Evolutionary conservation across 2,888 invertebrate genomes (phyloP).

Genomic region (Xylophagus ater): DNA sequence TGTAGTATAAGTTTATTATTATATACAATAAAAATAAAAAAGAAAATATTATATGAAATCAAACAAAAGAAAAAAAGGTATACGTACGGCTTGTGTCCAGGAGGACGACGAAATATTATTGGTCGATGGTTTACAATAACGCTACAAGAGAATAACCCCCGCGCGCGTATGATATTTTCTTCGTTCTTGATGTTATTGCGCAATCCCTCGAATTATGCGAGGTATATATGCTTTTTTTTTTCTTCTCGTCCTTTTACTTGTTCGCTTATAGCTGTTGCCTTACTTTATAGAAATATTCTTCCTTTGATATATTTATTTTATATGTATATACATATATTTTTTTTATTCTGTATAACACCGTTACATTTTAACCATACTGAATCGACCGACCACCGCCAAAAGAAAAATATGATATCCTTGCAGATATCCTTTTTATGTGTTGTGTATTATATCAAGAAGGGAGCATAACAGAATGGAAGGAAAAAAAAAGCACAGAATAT

Average conservation of each 20-base stretch:
- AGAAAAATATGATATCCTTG: constrained; percentile 14
- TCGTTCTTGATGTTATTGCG: constrained; percentile 17
- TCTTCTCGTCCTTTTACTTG: constrained; percentile 9
- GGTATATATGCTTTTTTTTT: constrained; percentile 2
- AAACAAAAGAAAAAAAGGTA: constrained; percentile 11
- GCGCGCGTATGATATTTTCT: no score
- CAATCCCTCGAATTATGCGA: constrained; percentile 15
- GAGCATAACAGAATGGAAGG: no score
- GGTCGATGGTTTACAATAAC: constrained; percentile 14
- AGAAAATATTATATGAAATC: neutral
- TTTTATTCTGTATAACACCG: neutral
- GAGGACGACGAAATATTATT: constrained; percentile 15
- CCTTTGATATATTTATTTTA: constrained; percentile 1
- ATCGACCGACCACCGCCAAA: constrained; percentile 7
- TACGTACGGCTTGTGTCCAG: constrained; percentile 7
- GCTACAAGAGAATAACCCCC: no score
- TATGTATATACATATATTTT: neutral
- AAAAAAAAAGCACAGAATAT: no score
- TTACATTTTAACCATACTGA: neutral
- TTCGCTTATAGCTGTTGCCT: constrained; percentile 3
- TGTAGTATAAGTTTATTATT: constrained; percentile 3
- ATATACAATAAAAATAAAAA: neutral
- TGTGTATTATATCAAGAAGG: no score
- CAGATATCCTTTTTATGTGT: no score
- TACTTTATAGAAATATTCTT: constrained; percentile 2